Conservation (phyloP, 2,113 vertebrate species). For the Phyllopteryx taeniolatus region DNA sequence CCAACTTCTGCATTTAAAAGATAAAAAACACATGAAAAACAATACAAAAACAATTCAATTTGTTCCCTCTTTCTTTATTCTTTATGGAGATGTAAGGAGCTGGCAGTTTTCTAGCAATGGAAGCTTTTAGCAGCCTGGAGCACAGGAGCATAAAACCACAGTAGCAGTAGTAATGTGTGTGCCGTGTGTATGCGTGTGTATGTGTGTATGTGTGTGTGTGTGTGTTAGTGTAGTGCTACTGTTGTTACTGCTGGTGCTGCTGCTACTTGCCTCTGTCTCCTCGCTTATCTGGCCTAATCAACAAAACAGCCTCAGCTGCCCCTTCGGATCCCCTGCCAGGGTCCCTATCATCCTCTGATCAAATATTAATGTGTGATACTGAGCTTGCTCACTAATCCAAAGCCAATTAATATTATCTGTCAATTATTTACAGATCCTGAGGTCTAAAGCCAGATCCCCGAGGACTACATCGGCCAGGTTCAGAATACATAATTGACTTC, state of each 20-base stretch:
- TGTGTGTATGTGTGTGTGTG: constrained; percentile 36
- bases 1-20: background rate
- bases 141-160: constrained; percentile 69
- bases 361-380: constrained; percentile 99
- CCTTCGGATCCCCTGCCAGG: constrained; percentile 94
- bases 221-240: constrained; percentile 39
- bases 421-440: constrained; percentile 99
- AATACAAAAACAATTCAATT: background rate
- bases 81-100: constrained; percentile 62
- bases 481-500: constrained; percentile 98
- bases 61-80: constrained; percentile 47
- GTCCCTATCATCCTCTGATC: constrained; percentile 99
- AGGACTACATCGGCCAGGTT: constrained; percentile 98
- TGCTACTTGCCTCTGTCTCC: constrained; percentile 76
- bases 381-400: constrained; percentile 99
- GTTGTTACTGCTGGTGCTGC: constrained; percentile 40
- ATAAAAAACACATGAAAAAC: background rate
- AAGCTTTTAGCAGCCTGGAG: constrained; percentile 73
- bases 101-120: constrained; percentile 76
- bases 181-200: constrained; percentile 27
- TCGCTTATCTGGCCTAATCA: constrained; percentile 89
- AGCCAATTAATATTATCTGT: constrained; percentile 99
- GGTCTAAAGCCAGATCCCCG: constrained; percentile 96
- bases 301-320: constrained; percentile 95
- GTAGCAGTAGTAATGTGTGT: constrained; percentile 11